A percentile compares a stretch with the other conserved stretches of the same genome.
These are phyloP conservation scores for Lethrus apterus DNA, from an alignment of 1,140 invertebrate species.

Conservation along the genomic window DNA sequence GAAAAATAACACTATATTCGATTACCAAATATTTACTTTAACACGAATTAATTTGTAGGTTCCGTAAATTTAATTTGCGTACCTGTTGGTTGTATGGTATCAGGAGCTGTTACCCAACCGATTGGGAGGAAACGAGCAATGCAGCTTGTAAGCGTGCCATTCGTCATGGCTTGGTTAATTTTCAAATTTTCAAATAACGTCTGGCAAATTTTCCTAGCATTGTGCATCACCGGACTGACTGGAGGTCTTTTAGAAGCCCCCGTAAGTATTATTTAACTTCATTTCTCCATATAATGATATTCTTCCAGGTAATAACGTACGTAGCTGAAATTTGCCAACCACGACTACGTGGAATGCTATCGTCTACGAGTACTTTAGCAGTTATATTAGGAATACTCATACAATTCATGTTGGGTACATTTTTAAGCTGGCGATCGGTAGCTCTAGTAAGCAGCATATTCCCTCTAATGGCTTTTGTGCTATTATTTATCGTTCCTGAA, in stretches of 20 bases:
- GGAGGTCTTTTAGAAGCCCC: slow-evolving; percentile 72
- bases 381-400: slow-evolving; percentile 66
- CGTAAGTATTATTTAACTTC: slow-evolving; percentile 48
- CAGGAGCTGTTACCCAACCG: slow-evolving; percentile 59
- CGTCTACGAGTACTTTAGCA: slow-evolving; percentile 63
- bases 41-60: too few relatives aligned
- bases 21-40: too few relatives aligned
- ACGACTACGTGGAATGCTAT: slow-evolving; percentile 62
- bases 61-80: slow-evolving; percentile 71
- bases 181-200: slow-evolving; percentile 56
- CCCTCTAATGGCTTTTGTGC: slow-evolving; percentile 56
- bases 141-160: slow-evolving; percentile 65
- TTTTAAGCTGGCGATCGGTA: slow-evolving; percentile 61
- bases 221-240: slow-evolving; percentile 60
- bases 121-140: slow-evolving; percentile 62
- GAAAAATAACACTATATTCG: too few relatives aligned
- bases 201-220: slow-evolving; percentile 55
- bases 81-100: slow-evolving; percentile 64
- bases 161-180: slow-evolving; percentile 62
- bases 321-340: slow-evolving; percentile 74
- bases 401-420: slow-evolving; percentile 59
- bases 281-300: too few relatives aligned
- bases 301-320: slow-evolving; percentile 62
- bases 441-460: slow-evolving; percentile 58
- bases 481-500: slow-evolving; percentile 65